Evolutionary conservation across 2,888 invertebrate genomes (phyloP).

Genomic region (Ditula angustiorana): DNA sequence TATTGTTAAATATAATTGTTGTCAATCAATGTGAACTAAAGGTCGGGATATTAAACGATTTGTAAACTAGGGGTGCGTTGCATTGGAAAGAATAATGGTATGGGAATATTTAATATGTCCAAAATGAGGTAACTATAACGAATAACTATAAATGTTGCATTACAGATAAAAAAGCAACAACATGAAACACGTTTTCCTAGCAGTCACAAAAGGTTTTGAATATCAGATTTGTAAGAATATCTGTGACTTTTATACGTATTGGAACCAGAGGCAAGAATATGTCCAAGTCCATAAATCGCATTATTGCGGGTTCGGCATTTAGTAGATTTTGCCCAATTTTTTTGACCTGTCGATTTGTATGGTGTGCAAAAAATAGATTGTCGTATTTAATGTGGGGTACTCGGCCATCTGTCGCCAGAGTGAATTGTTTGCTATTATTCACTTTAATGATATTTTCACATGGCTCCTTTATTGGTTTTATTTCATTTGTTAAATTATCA

Average conservation of each 20-base stretch:
- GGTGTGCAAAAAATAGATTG: constrained; percentile 35
- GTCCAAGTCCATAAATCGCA: constrained; percentile 32
- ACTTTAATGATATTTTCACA: constrained; percentile 62
- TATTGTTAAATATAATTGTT: constrained; percentile 31
- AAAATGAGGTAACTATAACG: neutral
- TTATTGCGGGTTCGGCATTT: constrained; percentile 36
- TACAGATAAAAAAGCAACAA: neutral
- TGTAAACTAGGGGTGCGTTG: constrained; percentile 27
- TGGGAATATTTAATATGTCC: constrained; percentile 3
- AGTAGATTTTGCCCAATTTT: constrained; percentile 32
- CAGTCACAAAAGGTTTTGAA: neutral
- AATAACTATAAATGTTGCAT: neutral
- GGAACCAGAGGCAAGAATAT: constrained; percentile 24
- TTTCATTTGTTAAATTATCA: neutral
- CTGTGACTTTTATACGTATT: constrained; percentile 8
- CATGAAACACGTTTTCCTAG: neutral
- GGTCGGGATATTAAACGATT: constrained; percentile 33
- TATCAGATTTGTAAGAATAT: constrained; percentile 21
- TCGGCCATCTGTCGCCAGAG: constrained; percentile 68
- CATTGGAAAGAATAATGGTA: neutral
- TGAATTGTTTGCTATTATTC: constrained; percentile 55
- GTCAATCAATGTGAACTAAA: constrained; percentile 35
- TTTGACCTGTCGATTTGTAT: constrained; percentile 33
- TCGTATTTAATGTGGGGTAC: constrained; percentile 53
- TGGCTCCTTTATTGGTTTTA: constrained; percentile 35